A percentile compares a stretch with the other conserved stretches of the same genome.
Evolutionary conservation across 2,888 invertebrate species (phyloP).

Genomic region (Chelonus formosanus): DNA sequence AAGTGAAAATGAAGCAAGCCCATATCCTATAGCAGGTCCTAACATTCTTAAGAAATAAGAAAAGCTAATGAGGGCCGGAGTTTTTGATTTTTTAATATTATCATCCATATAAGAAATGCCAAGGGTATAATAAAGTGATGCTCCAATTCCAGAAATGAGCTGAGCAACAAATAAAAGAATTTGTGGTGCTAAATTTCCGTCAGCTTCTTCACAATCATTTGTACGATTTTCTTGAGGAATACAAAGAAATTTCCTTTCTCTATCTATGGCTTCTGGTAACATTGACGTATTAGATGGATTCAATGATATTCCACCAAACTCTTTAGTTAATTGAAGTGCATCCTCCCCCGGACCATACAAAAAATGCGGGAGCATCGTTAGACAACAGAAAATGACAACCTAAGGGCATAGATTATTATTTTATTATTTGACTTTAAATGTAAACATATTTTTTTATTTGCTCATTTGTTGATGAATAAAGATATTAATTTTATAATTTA

Average conservation of each 20-base stretch:
- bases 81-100: constrained; percentile 78
- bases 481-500: constrained; percentile 5
- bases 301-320: constrained; percentile 66
- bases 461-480: neutral
- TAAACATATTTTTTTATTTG: too few relatives aligned
- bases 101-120: constrained; percentile 81
- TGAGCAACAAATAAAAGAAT: constrained; percentile 74
- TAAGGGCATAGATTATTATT: constrained; percentile 36
- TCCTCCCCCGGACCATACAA: constrained; percentile 76
- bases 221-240: constrained; percentile 54
- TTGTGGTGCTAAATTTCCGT: constrained; percentile 71
- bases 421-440: neutral
- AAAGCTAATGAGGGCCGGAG: constrained; percentile 75
- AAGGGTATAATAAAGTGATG: constrained; percentile 74
- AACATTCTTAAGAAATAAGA: constrained; percentile 75
- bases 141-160: constrained; percentile 76
- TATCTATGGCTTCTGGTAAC: constrained; percentile 56
- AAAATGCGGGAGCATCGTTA: constrained; percentile 75
- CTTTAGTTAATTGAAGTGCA: constrained; percentile 71
- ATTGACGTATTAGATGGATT: constrained; percentile 63
- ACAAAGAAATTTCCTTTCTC: constrained; percentile 70
- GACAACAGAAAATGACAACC: constrained; percentile 72
- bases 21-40: constrained; percentile 76
- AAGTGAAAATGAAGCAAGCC: constrained; percentile 72
- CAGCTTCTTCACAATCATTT: constrained; percentile 65